Conservation (phyloP, 2,797 vertebrate species). For the Sciaenops ocellatus region DNA sequence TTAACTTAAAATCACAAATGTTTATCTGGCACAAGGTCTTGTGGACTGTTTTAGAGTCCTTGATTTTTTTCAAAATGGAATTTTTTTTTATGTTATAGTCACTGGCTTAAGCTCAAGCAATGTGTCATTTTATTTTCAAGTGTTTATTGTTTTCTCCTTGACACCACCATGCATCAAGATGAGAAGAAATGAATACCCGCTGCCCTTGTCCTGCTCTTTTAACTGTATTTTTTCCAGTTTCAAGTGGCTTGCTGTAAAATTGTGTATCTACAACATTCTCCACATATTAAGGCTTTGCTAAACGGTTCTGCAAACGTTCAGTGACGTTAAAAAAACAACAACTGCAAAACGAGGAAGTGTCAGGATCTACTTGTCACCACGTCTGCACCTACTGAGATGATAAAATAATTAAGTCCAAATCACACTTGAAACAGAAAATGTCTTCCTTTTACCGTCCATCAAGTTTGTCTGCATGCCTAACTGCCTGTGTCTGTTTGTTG, state of each 20-base stretch:
- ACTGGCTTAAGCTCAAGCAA: slow-evolving; percentile 34
- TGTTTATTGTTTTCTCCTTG: slow-evolving; percentile 23
- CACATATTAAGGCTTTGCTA: slow-evolving; percentile 17
- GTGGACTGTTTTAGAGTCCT: not conserved
- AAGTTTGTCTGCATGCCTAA: slow-evolving; percentile 83
- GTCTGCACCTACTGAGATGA: slow-evolving; percentile 38
- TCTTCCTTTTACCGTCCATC: slow-evolving; percentile 67
- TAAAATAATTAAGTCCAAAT: slow-evolving; percentile 22
- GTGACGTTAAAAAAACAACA: not conserved
- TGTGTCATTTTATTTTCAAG: slow-evolving; percentile 37
- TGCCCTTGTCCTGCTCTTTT: slow-evolving; percentile 52
- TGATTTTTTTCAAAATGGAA: slow-evolving; percentile 6
- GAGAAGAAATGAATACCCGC: slow-evolving; percentile 45
- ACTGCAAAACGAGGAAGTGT: slow-evolving; percentile 23
- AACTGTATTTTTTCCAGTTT: slow-evolving; percentile 63
- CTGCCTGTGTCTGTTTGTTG: slow-evolving; percentile 82
- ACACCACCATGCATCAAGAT: slow-evolving; percentile 37
- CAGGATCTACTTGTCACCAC: slow-evolving; percentile 23
- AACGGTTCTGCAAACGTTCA: slow-evolving; percentile 26
- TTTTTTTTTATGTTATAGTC: slow-evolving; percentile 8
- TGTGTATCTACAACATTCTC: slow-evolving; percentile 27
- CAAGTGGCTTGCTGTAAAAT: slow-evolving; percentile 53
- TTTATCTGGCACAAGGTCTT: not conserved
- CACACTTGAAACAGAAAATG: slow-evolving; percentile 66
- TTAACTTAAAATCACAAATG: not conserved